Evolutionary conservation across 23 tunicate genomes (phyloP).

Genomic region (Diplosoma virens): DNA sequence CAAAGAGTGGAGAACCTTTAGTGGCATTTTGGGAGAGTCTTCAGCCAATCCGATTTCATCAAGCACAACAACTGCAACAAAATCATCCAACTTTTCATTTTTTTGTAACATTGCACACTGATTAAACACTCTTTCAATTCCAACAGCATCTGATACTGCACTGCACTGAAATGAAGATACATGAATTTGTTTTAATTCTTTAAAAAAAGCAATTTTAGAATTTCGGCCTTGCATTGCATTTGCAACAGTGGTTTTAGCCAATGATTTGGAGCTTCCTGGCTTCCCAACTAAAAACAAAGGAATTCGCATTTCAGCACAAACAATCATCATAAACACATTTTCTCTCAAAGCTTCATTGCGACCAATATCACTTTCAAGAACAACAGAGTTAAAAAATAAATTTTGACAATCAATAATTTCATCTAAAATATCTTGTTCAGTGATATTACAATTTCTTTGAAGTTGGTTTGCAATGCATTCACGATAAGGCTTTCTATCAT

Average conservation of each 20-base stretch:
- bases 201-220: slow-evolving; percentile 33
- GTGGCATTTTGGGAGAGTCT: slow-evolving; percentile 78
- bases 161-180: slow-evolving; percentile 72
- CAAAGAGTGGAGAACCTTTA: slow-evolving; percentile 66
- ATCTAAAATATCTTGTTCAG: slow-evolving; percentile 15
- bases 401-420: slow-evolving; percentile 67
- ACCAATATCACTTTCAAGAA: slow-evolving; percentile 47
- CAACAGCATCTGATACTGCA: slow-evolving; percentile 62
- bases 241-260: slow-evolving; percentile 63
- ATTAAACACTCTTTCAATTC: slow-evolving; percentile 57
- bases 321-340: slow-evolving; percentile 60
- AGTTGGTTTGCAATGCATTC: slow-evolving; percentile 15
- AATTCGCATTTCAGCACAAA: slow-evolving; percentile 62
- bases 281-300: slow-evolving; percentile 71
- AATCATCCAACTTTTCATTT: slow-evolving; percentile 28
- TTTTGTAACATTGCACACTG: slow-evolving; percentile 62
- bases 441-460: too few species aligned
- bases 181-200: slow-evolving; percentile 53
- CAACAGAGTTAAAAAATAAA: slow-evolving; percentile 27
- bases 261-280: slow-evolving; percentile 72
- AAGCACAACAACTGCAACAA: slow-evolving; percentile 63
- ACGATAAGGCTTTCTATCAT: slow-evolving; percentile 36
- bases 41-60: slow-evolving; percentile 83
- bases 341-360: slow-evolving; percentile 64
- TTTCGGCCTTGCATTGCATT: slow-evolving; percentile 55